Evolutionary conservation across 2,113 vertebrate genomes (phyloP).

Genomic region (Corynorhinus townsendii): DNA sequence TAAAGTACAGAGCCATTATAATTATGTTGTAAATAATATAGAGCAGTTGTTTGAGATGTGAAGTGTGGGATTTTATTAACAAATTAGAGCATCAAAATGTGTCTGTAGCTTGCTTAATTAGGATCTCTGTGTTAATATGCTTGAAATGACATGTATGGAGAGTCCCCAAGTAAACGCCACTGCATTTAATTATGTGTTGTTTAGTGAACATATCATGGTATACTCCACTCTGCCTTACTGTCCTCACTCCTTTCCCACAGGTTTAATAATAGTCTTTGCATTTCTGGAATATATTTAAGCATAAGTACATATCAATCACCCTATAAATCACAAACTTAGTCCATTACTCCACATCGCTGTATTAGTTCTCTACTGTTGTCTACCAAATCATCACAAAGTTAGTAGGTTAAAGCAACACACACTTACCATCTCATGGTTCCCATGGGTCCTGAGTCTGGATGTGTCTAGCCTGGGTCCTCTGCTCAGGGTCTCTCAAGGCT

Average conservation of each 20-base stretch:
- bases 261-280: neutral
- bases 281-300: conserved; percentile 1
- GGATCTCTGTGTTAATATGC: neutral
- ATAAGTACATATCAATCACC: neutral
- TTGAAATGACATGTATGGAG: neutral
- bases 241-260: conserved; percentile 16
- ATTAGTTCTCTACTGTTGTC: neutral
- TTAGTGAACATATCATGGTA: neutral
- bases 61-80: conserved; percentile 29
- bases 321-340: neutral
- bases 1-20: neutral
- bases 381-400: neutral
- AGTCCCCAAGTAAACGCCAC: neutral
- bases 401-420: neutral
- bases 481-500: too few relatives aligned
- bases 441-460: too few relatives aligned
- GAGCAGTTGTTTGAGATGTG: neutral
- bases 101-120: neutral
- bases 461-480: too few relatives aligned
- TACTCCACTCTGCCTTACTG: neutral
- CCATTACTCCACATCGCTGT: neutral
- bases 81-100: neutral
- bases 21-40: neutral
- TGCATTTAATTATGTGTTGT: conserved; percentile 32
- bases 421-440: neutral